phyloP scores from a whole-genome alignment of 2,113 vertebrate species.

The Paralichthys olivaceus region DNA sequence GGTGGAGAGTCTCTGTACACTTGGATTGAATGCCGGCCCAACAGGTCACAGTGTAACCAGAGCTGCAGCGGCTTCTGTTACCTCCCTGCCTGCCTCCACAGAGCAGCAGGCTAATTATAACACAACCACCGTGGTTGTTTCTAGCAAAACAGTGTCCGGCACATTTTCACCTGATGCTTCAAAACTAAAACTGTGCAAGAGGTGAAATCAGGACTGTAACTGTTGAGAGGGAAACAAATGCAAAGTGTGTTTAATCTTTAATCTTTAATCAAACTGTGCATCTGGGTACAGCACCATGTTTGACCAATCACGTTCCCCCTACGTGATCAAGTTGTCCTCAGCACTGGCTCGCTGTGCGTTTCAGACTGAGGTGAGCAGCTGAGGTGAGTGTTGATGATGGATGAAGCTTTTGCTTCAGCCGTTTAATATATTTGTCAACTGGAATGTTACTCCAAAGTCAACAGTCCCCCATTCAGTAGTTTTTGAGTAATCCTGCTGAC shows the following conservation, averaged over 20 bases:
- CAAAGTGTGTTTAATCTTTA: too few species aligned
- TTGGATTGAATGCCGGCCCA: conserved; percentile 49
- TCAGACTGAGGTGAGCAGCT: too few species aligned
- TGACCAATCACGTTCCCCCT: not conserved
- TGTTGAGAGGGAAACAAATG: not conserved
- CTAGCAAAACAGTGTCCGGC: conserved; percentile 31
- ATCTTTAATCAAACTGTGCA: too few species aligned
- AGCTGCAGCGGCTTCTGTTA: conserved; percentile 71
- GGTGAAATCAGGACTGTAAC: not conserved
- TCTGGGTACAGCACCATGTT: not conserved
- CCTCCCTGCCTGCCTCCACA: conserved; percentile 52
- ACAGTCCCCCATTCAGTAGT: too few species aligned
- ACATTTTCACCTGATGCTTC: conserved; percentile 58
- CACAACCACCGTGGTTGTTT: conserved; percentile 54
- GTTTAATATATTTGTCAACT: not conserved
- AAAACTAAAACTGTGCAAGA: conserved; percentile 6
- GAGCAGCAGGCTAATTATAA: conserved; percentile 75
- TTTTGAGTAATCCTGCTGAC: too few species aligned
- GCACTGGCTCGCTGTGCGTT: too few species aligned
- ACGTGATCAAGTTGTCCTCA: not conserved
- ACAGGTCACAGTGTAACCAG: conserved; percentile 74
- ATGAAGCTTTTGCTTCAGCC: not conserved
- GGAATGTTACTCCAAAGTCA: too few species aligned
- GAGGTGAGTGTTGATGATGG: too few species aligned
- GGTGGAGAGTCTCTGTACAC: conserved; percentile 40